phyloP scores from a whole-genome alignment of 2,797 vertebrate genomes.

The Hyperoplus immaculatus region DNA sequence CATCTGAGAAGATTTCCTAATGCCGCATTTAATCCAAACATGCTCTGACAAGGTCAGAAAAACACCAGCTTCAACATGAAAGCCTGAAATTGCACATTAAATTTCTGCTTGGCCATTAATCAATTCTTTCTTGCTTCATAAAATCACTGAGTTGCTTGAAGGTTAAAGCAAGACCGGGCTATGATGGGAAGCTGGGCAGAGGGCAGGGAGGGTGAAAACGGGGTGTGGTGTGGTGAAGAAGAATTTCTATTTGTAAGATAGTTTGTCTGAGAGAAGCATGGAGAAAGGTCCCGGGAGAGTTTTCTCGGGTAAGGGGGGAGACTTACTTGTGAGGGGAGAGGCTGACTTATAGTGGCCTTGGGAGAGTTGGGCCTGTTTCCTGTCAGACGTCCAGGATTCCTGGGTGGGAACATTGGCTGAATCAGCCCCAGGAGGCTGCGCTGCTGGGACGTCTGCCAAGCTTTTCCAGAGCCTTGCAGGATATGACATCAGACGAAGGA shows the following conservation, averaged over 20 bases:
- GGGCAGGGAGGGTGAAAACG: conserved; percentile 54
- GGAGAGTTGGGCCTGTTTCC: conserved; percentile 83
- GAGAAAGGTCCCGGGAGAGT: conserved; percentile 66
- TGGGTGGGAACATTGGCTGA: conserved; percentile 85
- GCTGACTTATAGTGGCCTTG: conserved; percentile 80
- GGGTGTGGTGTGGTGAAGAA: conserved; percentile 60
- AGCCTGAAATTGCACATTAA: conserved; percentile 50
- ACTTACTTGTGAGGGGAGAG: conserved; percentile 66
- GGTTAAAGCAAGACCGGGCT: conserved; percentile 56
- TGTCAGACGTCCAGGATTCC: conserved; percentile 87
- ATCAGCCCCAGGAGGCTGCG: conserved; percentile 81
- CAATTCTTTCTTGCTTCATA: conserved; percentile 68
- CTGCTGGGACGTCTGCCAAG: conserved; percentile 79
- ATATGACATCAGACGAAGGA: conserved; percentile 81
- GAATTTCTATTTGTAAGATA: conserved; percentile 69
- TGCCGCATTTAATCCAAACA: conserved; percentile 72
- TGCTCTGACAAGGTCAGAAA: conserved; percentile 80
- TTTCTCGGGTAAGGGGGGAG: conserved; percentile 61
- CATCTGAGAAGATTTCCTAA: conserved; percentile 62
- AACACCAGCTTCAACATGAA: conserved; percentile 79
- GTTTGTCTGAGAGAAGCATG: conserved; percentile 62
- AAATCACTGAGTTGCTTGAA: conserved; percentile 60
- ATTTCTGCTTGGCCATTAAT: conserved; percentile 66
- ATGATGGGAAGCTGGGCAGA: conserved; percentile 63
- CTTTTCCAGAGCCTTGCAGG: conserved; percentile 73